Conservation (phyloP, 2,888 invertebrate genomes). For the Callyntrura sp. region DNA sequence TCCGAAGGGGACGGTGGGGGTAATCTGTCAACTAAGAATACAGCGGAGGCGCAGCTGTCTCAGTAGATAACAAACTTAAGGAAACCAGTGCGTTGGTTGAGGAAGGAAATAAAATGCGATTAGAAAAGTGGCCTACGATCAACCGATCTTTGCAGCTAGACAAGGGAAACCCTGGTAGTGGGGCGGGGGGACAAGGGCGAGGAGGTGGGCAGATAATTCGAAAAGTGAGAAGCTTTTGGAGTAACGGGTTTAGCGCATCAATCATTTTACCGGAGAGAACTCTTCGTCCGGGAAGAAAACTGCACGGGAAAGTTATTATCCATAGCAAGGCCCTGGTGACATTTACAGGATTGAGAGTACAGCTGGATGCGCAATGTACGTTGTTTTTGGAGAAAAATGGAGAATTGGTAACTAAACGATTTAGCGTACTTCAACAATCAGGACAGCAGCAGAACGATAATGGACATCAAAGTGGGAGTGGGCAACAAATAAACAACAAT, state of each 20-base stretch:
- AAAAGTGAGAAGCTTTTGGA: conserved; percentile 74
- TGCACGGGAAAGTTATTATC: conserved; percentile 72
- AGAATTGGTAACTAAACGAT: conserved; percentile 67
- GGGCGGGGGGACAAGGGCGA: background rate
- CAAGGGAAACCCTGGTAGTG: background rate
- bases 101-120: conserved; percentile 65
- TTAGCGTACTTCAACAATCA: conserved; percentile 63
- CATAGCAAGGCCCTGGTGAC: conserved; percentile 68
- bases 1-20: background rate
- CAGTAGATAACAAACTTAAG: no score
- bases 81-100: background rate
- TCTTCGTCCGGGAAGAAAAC: conserved; percentile 69
- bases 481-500: conserved; percentile 46
- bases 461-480: background rate
- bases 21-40: no score
- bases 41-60: no score
- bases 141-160: conserved; percentile 64
- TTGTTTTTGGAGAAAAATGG: conserved; percentile 70
- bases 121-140: conserved; percentile 73
- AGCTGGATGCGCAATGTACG: conserved; percentile 71
- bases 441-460: background rate
- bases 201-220: no score
- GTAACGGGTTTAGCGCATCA: conserved; percentile 74
- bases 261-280: conserved; percentile 55
- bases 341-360: conserved; percentile 66